Percentiles rank a stretch among this genome's conserved stretches.
phyloP scores from a whole-genome alignment of 2,797 vertebrate species.

The Steatocranus sp. region DNA sequence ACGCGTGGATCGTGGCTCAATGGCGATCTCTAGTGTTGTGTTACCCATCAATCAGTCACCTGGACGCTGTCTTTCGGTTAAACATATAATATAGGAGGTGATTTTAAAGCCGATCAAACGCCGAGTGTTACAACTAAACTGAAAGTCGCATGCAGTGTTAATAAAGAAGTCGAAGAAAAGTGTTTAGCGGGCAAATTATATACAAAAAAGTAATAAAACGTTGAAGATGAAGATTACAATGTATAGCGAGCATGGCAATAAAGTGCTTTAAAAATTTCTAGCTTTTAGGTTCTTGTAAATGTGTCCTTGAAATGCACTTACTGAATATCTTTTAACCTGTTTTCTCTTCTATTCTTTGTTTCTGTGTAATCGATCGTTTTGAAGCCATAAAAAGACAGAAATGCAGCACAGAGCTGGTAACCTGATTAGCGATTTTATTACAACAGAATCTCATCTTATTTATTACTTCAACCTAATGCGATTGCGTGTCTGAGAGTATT shows the following conservation, averaged over 20 bases:
- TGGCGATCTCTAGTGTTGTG: slow-evolving; percentile 64
- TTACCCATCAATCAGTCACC: not conserved
- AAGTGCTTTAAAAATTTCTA: not conserved
- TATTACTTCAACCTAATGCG: not conserved
- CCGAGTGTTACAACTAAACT: not conserved
- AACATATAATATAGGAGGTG: not conserved
- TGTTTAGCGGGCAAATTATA: not conserved
- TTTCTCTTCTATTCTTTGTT: not conserved
- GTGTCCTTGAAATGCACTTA: not conserved
- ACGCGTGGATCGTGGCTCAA: slow-evolving; percentile 20
- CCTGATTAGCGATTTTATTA: not conserved
- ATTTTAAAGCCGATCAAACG: not conserved
- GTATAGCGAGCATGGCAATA: not conserved
- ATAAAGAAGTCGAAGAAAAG: not conserved
- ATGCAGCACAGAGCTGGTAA: not conserved
- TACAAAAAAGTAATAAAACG: not conserved
- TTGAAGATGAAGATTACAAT: not conserved
- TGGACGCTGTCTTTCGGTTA: not conserved
- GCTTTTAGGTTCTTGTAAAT: not conserved
- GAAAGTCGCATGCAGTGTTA: not conserved
- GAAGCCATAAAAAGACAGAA: not conserved
- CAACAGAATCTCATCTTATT: not conserved
- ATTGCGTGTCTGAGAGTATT: not conserved
- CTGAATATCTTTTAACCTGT: not conserved
- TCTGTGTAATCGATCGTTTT: not conserved